Conservation (phyloP, 2,797 vertebrate genomes). For the Phoxinus dragarum region DNA sequence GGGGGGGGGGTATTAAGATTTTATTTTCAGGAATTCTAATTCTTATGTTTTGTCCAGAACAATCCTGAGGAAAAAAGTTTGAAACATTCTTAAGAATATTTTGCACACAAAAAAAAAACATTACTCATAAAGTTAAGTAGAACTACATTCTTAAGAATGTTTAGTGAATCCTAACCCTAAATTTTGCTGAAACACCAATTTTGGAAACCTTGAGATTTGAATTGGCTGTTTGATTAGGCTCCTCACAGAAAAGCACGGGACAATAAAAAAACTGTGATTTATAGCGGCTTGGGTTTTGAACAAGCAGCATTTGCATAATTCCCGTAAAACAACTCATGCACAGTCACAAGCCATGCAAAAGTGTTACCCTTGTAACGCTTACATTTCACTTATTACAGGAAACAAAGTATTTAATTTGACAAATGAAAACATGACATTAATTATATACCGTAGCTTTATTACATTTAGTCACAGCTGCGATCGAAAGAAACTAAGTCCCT, state of each 20-base stretch:
- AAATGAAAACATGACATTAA: slow-evolving; percentile 4
- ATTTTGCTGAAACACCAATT: background rate
- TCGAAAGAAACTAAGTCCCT: background rate
- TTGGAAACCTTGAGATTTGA: background rate
- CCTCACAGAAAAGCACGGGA: background rate
- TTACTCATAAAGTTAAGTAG: background rate
- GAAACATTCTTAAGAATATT: background rate
- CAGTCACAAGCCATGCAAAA: background rate
- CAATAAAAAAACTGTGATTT: background rate
- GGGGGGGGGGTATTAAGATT: too few species aligned
- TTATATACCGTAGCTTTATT: background rate
- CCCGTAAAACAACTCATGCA: background rate
- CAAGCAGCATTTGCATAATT: background rate
- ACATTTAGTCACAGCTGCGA: background rate
- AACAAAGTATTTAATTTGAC: slow-evolving; percentile 6
- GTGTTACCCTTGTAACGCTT: background rate
- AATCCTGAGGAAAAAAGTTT: background rate
- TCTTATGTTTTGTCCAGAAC: background rate
- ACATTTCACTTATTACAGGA: background rate
- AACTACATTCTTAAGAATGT: background rate
- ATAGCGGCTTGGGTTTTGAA: background rate
- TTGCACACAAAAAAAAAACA: too few species aligned
- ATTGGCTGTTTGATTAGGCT: background rate
- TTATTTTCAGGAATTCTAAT: background rate
- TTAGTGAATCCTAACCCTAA: background rate